These are phyloP conservation scores for Hypotaenidia philippensis DNA, from an alignment of 2,797 vertebrate genomes.

Conservation along the genomic window DNA sequence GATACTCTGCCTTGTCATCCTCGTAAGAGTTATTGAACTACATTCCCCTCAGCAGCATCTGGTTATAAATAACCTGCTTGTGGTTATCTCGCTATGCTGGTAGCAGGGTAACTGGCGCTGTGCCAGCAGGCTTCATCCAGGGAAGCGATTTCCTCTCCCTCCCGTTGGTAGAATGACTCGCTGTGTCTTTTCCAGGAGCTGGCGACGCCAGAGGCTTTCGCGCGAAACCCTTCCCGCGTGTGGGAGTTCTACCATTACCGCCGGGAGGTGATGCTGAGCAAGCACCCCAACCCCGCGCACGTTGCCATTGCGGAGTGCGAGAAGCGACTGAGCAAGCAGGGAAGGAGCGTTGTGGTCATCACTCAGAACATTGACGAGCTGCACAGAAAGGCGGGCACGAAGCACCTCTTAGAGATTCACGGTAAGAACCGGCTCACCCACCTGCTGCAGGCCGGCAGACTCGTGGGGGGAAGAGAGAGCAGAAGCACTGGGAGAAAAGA, in stretches of 20 bases:
- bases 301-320: conserved; percentile 92
- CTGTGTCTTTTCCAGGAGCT: conserved; percentile 82
- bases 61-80: neutral
- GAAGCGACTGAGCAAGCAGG: conserved; percentile 87
- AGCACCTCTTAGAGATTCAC: conserved; percentile 90
- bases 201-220: conserved; percentile 92
- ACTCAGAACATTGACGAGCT: conserved; percentile 96
- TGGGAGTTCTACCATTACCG: conserved; percentile 99
- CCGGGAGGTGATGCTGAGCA: conserved; percentile 86
- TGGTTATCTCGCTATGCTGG: neutral
- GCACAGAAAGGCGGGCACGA: conserved; percentile 92
- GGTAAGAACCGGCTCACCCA: conserved; percentile 79
- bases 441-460: neutral
- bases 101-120: neutral
- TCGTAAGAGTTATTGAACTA: accelerated
- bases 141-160: neutral
- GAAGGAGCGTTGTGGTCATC: conserved; percentile 89
- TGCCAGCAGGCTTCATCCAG: neutral
- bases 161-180: accelerated
- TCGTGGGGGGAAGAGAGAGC: accelerated
- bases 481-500: neutral
- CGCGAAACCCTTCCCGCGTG: conserved; percentile 89
- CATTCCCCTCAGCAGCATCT: neutral
- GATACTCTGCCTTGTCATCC: neutral
- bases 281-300: conserved; percentile 88